These are phyloP conservation scores for Cardiocondyla obscurior DNA, from an alignment of 1,140 invertebrate species.

Conservation along the genomic window DNA sequence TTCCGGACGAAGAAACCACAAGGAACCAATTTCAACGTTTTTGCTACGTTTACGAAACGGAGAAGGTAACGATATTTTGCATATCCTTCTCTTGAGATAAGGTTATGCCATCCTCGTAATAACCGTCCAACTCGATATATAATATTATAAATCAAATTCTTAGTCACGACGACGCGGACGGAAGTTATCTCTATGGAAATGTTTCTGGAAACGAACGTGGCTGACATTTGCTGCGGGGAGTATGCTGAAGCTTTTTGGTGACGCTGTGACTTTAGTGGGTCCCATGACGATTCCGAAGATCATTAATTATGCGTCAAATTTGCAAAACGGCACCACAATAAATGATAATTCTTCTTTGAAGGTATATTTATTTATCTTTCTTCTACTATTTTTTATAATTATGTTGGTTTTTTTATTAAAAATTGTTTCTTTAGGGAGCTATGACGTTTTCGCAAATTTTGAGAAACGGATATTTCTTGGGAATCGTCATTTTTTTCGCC, in stretches of 20 bases:
- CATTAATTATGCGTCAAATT: conserved; percentile 86
- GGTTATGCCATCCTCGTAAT: not conserved
- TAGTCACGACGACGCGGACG: conserved; percentile 40
- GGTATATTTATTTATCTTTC: no score
- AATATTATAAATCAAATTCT: not conserved
- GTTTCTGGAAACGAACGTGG: conserved; percentile 89
- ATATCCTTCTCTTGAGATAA: not conserved
- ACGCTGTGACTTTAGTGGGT: conserved; percentile 89
- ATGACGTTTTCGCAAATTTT: conserved; percentile 85
- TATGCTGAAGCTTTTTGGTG: conserved; percentile 90
- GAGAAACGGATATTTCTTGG: conserved; percentile 91
- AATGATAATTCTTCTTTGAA: not conserved
- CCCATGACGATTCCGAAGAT: conserved; percentile 91
- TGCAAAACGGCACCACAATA: conserved; percentile 62
- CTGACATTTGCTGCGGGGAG: conserved; percentile 89
- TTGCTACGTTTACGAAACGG: conserved; percentile 81
- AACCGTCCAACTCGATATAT: not conserved
- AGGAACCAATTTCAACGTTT: conserved; percentile 85
- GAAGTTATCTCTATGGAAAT: conserved; percentile 86
- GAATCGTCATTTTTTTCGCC: conserved; percentile 89
- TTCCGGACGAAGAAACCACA: conserved; percentile 87
- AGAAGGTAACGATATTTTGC: conserved; percentile 80
- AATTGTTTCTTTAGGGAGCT: conserved; percentile 52
- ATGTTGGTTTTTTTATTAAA: conserved; percentile 4
- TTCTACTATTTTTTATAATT: not conserved